Conservation (phyloP, 2,113 vertebrate genomes). For the Crotophaga sulcirostris region DNA sequence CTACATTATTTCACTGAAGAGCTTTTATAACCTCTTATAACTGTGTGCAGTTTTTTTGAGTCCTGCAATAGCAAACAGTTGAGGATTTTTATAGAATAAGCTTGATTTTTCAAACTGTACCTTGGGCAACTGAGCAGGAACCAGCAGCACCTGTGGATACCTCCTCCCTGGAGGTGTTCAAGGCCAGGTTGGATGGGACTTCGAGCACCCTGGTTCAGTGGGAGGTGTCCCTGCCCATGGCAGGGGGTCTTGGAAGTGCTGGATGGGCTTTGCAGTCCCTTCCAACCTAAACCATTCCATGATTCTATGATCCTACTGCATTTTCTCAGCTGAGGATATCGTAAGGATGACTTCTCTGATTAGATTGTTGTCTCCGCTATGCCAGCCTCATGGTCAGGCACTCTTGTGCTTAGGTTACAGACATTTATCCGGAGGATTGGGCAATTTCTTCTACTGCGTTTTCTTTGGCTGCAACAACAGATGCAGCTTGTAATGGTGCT, state of each 20-base stretch:
- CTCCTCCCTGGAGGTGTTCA: no score
- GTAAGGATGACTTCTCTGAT: neutral
- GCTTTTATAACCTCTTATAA: neutral
- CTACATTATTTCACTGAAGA: neutral
- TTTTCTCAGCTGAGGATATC: neutral
- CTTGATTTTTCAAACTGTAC: neutral
- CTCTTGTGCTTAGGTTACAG: neutral
- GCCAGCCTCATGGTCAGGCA: neutral
- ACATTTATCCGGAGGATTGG: neutral
- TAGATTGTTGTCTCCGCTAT: neutral
- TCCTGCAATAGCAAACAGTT: neutral
- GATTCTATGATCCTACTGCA: neutral
- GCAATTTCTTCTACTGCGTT: neutral
- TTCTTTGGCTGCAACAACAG: neutral
- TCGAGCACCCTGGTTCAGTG: no score
- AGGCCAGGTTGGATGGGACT: no score
- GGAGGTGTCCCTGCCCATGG: no score
- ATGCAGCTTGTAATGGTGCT: neutral
- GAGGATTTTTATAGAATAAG: neutral
- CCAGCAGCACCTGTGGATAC: neutral
- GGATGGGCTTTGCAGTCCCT: no score
- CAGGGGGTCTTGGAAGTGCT: no score
- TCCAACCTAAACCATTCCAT: no score
- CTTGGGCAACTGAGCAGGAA: neutral
- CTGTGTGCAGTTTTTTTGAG: neutral